Evolutionary conservation across 2,888 invertebrate genomes (phyloP).

Genomic region (Anaspis maculata): DNA sequence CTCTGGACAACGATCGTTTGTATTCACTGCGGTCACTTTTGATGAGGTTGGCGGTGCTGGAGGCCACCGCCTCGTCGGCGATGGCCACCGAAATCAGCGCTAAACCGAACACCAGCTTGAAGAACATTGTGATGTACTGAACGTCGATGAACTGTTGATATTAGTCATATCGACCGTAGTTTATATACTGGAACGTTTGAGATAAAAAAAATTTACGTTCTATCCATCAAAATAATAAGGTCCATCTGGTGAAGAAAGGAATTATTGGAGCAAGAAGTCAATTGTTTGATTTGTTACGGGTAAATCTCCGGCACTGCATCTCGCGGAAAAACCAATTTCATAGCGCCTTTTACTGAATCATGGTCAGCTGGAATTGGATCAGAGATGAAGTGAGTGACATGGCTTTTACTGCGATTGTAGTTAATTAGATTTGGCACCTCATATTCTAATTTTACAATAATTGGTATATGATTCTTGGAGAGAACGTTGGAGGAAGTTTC

Average conservation of each 20-base stretch:
- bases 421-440: too few species aligned
- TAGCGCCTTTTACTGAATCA: too few species aligned
- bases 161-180: constrained; percentile 17
- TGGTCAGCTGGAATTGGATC: too few species aligned
- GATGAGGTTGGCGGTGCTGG: not conserved
- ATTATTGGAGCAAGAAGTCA: constrained; percentile 44
- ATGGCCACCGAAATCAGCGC: constrained; percentile 3
- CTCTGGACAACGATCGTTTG: constrained; percentile 31
- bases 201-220: constrained; percentile 19
- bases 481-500: too few species aligned
- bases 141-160: too few species aligned
- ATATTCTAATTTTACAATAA: too few species aligned
- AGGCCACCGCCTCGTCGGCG: constrained; percentile 12
- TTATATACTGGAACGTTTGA: constrained; percentile 24
- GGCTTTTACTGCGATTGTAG: too few species aligned
- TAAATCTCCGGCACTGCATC: too few species aligned
- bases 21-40: constrained; percentile 15
- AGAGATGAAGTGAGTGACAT: too few species aligned
- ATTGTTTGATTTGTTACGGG: too few species aligned
- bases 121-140: constrained; percentile 1
- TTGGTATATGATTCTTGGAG: too few species aligned
- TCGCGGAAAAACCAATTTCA: too few species aligned
- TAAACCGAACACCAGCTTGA: not conserved
- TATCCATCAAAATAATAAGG: constrained; percentile 23
- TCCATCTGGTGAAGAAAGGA: constrained; percentile 26